Base-by-base conservation (phyloP, 2,113 vertebrate genomes). In the Baryphthengus martii region DNA sequence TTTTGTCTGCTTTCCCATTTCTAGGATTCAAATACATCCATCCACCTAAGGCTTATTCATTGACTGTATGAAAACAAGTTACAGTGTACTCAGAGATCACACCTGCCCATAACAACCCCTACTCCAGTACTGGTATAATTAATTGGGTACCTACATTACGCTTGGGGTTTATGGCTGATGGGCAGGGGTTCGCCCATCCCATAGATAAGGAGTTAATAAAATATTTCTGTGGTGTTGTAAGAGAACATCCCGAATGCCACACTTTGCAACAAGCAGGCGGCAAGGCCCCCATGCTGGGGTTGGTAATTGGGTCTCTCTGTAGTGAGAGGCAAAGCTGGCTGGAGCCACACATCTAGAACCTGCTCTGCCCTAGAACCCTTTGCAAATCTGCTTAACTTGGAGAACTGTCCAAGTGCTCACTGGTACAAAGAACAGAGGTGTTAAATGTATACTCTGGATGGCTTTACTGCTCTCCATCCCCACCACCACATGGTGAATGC, bases 71-170 rank as follows among this genome's bases (percentile, higher is more conserved):
- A 75, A 90, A 93, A 68, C 49, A 92, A 76, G 33, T 21, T 33
- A 29, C 35, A 7, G 52, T 3, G 21, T 21, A 29, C 58, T 42
- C 29, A 3, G 45, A 77, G 50, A 61, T 62, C 59, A 44, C 2
- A 37, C 25, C 53, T 66, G 25, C 87, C 72, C 50, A 6, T 26
- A 10, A 63, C 42, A 77, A 33, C 25, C 44, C 18, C 39, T 39
- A 2, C 28, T 29, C 47, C 74, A 56, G 88, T 10, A 6, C 56
- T 2, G 6, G 11, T 18, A 14, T 6, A 45, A 85, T 11, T 42
- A 47, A 29, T 3, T 3, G 0, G 33, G 66, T 7, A 24, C 65
- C 49, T 9, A 6, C 23, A 3, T 9, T 6, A n/a, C 0, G 9
- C 49, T 0, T 17, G 29, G 39, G 39, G 44, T 11, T 61, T 39